Evolutionary conservation across 1,140 invertebrate species (phyloP).

Genomic region (Ceratina calcarata): DNA sequence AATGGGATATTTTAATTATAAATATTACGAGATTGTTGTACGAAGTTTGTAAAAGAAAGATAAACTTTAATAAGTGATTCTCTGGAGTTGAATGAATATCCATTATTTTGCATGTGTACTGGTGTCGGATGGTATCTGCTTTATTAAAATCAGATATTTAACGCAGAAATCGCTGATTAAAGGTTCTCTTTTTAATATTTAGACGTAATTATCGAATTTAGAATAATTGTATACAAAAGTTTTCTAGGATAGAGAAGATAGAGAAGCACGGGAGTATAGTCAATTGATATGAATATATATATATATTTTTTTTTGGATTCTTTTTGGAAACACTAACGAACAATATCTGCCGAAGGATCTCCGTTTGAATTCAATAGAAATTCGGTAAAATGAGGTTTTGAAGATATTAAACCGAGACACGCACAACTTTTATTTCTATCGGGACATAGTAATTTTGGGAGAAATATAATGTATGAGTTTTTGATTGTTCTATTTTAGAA

Average conservation of each 20-base stretch:
- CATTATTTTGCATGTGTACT: neutral
- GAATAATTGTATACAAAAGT: constrained; percentile 51
- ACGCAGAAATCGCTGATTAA: constrained; percentile 50
- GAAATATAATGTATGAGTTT: too few relatives aligned
- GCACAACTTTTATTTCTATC: too few relatives aligned
- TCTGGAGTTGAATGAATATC: neutral
- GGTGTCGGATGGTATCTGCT: neutral
- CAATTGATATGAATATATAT: constrained; percentile 43
- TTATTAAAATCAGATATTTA: constrained; percentile 28
- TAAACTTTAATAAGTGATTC: constrained; percentile 28
- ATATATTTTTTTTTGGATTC: constrained; percentile 48
- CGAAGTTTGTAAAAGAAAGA: constrained; percentile 8
- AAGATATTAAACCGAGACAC: neutral
- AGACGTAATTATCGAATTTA: constrained; percentile 43
- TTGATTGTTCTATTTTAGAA: too few relatives aligned
- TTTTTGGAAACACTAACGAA: constrained; percentile 26
- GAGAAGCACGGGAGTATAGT: constrained; percentile 52
- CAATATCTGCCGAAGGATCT: constrained; percentile 24
- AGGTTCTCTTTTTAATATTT: constrained; percentile 21
- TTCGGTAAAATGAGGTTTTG: constrained; percentile 15
- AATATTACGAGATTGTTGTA: constrained; percentile 12
- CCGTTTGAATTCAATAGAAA: constrained; percentile 26
- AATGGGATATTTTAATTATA: constrained; percentile 25
- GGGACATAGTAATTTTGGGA: too few relatives aligned
- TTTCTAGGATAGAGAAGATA: constrained; percentile 29